phyloP scores from a whole-genome alignment of 1,140 invertebrate species.

The Cyrtorhinus lividipennis region DNA sequence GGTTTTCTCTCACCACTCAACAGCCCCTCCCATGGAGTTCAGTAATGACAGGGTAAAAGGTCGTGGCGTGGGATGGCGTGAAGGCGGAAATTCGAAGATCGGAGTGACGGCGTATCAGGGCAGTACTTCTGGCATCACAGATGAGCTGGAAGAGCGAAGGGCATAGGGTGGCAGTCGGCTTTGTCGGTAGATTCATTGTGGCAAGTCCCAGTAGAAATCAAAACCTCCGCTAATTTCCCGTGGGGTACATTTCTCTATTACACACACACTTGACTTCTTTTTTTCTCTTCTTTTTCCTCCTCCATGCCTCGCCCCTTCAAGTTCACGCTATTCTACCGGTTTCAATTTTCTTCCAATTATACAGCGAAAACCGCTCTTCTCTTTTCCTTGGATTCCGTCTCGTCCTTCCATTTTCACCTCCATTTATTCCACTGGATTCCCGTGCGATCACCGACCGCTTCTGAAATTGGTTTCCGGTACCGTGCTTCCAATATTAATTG shows the following conservation, averaged over 20 bases:
- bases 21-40: too few species aligned
- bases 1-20: too few species aligned
- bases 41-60: too few species aligned
- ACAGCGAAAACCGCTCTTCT: neutral
- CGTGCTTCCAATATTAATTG: neutral
- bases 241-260: conserved; percentile 15
- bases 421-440: neutral
- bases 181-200: conserved; percentile 13
- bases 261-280: conserved; percentile 14
- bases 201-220: conserved; percentile 15
- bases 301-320: neutral
- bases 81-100: too few species aligned
- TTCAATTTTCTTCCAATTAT: conserved; percentile 10
- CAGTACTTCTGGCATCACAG: neutral
- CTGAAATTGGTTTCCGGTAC: neutral
- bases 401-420: neutral
- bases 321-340: neutral
- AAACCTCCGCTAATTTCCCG: conserved; percentile 13
- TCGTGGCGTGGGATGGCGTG: too few species aligned
- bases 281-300: neutral
- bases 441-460: neutral
- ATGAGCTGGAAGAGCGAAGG: neutral
- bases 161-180: neutral
- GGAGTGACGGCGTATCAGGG: neutral
- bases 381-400: neutral